phyloP scores from a whole-genome alignment of 1,140 invertebrate genomes.

The Bactericera cockerelli region DNA sequence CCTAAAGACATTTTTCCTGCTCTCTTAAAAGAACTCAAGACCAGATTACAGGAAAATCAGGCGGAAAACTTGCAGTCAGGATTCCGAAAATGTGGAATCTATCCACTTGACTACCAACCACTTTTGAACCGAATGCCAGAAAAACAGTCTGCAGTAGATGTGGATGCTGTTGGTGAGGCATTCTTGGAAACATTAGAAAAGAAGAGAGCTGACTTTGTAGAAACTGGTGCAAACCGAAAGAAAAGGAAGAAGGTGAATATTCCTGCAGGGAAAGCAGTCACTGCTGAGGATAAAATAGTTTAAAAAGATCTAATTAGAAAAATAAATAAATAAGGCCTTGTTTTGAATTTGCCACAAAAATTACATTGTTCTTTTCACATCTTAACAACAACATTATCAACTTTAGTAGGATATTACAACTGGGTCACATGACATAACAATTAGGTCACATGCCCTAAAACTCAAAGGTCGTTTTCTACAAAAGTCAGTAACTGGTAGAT shows the following conservation, averaged over 20 bases:
- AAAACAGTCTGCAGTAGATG: neutral
- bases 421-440: no score
- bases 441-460: no score
- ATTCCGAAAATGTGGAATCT: slow-evolving; percentile 18
- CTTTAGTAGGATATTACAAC: no score
- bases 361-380: no score
- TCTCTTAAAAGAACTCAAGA: slow-evolving; percentile 15
- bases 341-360: no score
- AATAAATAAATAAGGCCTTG: no score
- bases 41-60: slow-evolving; percentile 12
- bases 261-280: slow-evolving; percentile 12
- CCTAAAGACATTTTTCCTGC: slow-evolving; percentile 18
- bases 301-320: no score
- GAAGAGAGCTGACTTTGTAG: neutral
- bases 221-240: neutral
- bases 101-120: slow-evolving; percentile 13
- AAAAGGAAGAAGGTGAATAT: slow-evolving; percentile 11
- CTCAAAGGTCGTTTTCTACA: no score
- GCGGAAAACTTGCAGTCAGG: slow-evolving; percentile 12
- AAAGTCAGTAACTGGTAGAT: no score
- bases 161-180: neutral
- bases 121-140: neutral
- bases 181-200: neutral
- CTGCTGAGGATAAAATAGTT: no score
- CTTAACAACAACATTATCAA: no score